phyloP scores from a whole-genome alignment of 2,888 invertebrate species.

The Euclidia mi region DNA sequence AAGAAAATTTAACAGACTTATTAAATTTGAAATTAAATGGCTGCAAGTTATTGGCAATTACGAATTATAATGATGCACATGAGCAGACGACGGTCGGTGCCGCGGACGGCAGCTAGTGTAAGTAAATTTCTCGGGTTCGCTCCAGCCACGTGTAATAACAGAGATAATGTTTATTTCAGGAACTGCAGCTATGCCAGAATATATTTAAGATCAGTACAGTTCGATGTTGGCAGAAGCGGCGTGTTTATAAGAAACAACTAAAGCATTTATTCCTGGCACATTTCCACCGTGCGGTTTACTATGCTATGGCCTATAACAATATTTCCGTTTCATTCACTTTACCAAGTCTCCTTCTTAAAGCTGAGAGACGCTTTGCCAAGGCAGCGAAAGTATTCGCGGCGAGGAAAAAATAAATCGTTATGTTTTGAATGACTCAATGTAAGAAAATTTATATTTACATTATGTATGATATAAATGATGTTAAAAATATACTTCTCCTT shows the following conservation, averaged over 20 bases:
- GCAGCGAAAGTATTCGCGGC: too few relatives aligned
- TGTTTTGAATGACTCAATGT: too few relatives aligned
- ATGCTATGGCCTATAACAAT: slow-evolving; percentile 56
- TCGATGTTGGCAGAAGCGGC: slow-evolving; percentile 63
- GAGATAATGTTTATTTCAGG: slow-evolving; percentile 62
- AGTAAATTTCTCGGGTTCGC: slow-evolving; percentile 1
- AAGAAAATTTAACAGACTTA: too few relatives aligned
- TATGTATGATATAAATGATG: too few relatives aligned
- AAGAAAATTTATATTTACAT: too few relatives aligned
- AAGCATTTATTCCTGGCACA: slow-evolving; percentile 66
- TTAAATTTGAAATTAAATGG: too few relatives aligned
- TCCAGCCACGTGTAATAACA: slow-evolving; percentile 49
- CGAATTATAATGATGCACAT: too few relatives aligned
- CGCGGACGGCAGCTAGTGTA: not conserved
- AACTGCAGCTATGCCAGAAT: slow-evolving; percentile 50
- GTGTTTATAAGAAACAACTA: slow-evolving; percentile 62
- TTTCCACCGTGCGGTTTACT: slow-evolving; percentile 64
- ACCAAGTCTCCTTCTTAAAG: slow-evolving; percentile 21
- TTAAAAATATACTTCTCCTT: too few relatives aligned
- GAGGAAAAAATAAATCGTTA: too few relatives aligned
- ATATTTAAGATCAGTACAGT: slow-evolving; percentile 53
- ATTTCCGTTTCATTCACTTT: slow-evolving; percentile 60
- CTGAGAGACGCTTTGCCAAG: slow-evolving; percentile 36
- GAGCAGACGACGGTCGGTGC: too few relatives aligned
- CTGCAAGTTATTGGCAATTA: too few relatives aligned